phyloP scores from a whole-genome alignment of 2,797 vertebrate species.

The Cuculus canorus region DNA sequence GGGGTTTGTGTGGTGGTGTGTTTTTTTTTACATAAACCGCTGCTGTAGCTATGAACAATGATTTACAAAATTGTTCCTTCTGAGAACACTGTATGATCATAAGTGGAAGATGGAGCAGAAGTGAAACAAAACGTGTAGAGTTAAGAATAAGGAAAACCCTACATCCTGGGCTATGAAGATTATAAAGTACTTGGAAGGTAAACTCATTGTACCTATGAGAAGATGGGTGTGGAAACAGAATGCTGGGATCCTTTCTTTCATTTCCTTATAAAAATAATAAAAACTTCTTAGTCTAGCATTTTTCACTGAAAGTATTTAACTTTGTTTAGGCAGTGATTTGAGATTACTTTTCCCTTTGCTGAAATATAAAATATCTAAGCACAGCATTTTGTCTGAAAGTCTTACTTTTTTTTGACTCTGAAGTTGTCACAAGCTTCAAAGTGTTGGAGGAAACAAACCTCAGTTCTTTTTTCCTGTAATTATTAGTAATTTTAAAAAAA shows the following conservation, averaged over 20 bases:
- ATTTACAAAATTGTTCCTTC: neutral
- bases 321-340: neutral
- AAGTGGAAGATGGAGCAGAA: neutral
- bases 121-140: neutral
- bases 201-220: neutral
- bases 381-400: neutral
- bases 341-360: neutral
- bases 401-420: neutral
- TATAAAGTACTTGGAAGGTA: neutral
- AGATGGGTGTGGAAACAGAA: neutral
- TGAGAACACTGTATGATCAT: neutral
- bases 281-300: neutral
- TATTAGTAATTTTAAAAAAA: too few species aligned
- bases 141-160: neutral
- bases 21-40: neutral
- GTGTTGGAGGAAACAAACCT: fast-evolving
- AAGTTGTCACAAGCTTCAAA: neutral
- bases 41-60: neutral
- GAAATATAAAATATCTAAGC: neutral
- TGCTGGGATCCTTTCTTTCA: neutral
- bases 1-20: neutral
- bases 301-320: neutral
- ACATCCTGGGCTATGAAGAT: neutral
- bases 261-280: neutral
- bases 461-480: neutral